Percentiles rank a stretch among this genome's conserved stretches.
Evolutionary conservation across 2,797 vertebrate species (phyloP).

Genomic region (Ceryle rudis): DNA sequence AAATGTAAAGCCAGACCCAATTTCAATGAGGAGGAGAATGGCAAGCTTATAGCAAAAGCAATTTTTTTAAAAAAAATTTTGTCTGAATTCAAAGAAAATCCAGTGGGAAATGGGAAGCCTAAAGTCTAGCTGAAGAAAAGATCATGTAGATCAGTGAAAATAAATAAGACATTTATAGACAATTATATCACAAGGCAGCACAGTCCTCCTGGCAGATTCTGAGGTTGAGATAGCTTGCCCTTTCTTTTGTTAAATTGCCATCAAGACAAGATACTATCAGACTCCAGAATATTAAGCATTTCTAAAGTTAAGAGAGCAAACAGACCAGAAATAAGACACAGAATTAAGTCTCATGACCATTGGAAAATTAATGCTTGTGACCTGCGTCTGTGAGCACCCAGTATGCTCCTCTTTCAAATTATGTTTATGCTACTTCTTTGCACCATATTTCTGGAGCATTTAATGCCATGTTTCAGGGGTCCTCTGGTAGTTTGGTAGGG

Average conservation of each 20-base stretch:
- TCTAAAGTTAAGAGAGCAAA: not conserved
- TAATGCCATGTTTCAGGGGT: not conserved
- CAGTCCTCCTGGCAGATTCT: not conserved
- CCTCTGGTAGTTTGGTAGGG: not conserved
- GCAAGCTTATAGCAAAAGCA: not conserved
- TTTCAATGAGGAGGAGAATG: not conserved
- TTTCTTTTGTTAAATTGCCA: not conserved
- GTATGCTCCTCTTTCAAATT: rapidly evolving
- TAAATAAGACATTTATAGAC: not conserved
- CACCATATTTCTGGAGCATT: not conserved
- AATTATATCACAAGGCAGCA: not conserved
- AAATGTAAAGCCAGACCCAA: not conserved
- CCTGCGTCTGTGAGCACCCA: not conserved
- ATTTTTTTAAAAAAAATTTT: not conserved
- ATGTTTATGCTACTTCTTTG: not conserved
- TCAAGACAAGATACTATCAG: not conserved
- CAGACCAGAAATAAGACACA: not conserved
- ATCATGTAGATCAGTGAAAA: not conserved
- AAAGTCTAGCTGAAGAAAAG: not conserved
- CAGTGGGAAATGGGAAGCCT: not conserved
- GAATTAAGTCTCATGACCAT: not conserved
- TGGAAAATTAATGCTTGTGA: not conserved
- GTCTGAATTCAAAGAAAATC: not conserved
- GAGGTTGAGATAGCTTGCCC: not conserved
- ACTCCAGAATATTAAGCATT: not conserved